A percentile compares a stretch with the other conserved stretches of the same genome.
Evolutionary conservation across 2,797 vertebrate species (phyloP).

Genomic region (Anisognathus igniventris): DNA sequence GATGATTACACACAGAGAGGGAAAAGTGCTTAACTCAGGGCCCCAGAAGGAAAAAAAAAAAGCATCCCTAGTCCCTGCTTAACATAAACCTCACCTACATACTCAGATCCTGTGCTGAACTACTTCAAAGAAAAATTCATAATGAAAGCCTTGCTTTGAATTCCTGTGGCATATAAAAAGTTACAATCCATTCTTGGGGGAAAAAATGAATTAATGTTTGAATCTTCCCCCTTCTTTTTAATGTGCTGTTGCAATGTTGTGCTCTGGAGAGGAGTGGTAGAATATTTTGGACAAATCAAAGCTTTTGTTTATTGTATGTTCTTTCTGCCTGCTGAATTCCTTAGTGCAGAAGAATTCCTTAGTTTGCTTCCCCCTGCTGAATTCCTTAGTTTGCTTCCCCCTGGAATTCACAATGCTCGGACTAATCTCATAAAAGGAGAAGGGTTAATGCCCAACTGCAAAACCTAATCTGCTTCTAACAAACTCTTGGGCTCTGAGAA

Average conservation of each 20-base stretch:
- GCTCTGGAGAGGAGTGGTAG: neutral
- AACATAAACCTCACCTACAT: neutral
- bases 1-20: neutral
- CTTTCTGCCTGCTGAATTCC: neutral
- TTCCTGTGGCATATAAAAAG: neutral
- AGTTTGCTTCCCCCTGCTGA: slow-evolving; percentile 13
- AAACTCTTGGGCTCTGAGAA: neutral
- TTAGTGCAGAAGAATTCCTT: neutral
- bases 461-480: neutral
- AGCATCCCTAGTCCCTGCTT: neutral
- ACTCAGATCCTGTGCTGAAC: neutral
- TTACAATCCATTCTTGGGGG: neutral
- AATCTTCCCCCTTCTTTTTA: neutral
- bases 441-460: neutral
- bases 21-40: neutral
- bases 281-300: neutral
- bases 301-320: neutral
- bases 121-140: neutral
- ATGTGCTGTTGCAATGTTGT: neutral
- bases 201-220: neutral
- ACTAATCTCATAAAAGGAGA: neutral
- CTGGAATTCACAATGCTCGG: neutral
- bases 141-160: neutral
- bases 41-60: neutral
- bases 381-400: slow-evolving; percentile 24